phyloP scores from a whole-genome alignment of 2,888 invertebrate species.

The Phyllotreta striolata region DNA sequence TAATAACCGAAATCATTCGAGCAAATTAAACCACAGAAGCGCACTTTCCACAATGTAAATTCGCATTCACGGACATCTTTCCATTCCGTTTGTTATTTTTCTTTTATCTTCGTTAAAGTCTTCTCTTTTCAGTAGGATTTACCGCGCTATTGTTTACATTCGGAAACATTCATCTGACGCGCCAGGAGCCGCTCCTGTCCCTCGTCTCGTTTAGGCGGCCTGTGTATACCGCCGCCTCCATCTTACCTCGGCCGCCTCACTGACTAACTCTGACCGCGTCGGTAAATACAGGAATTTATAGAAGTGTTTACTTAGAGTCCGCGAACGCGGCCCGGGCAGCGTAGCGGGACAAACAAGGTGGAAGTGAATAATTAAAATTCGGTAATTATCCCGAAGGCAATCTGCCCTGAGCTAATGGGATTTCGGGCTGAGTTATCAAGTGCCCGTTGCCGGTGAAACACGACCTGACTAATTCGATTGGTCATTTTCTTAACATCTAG shows the following conservation, averaged over 20 bases:
- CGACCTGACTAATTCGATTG: slow-evolving; percentile 30
- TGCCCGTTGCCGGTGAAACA: slow-evolving; percentile 29
- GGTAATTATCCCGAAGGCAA: slow-evolving; percentile 44
- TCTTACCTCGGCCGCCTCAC: slow-evolving; percentile 27
- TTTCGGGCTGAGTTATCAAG: slow-evolving; percentile 36
- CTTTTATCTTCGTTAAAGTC: background rate
- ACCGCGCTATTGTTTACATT: slow-evolving; percentile 24
- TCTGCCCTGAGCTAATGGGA: slow-evolving; percentile 38
- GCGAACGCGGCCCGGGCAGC: slow-evolving; percentile 18
- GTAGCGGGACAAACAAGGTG: slow-evolving; percentile 37
- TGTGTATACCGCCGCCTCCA: background rate
- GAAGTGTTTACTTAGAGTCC: slow-evolving; percentile 49
- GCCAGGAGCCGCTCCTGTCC: slow-evolving; percentile 27
- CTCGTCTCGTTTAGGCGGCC: slow-evolving; percentile 21
- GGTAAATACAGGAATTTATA: slow-evolving; percentile 57
- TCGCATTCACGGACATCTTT: slow-evolving; percentile 4
- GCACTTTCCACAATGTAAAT: slow-evolving; percentile 7
- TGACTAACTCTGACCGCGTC: slow-evolving; percentile 39
- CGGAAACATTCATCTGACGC: slow-evolving; percentile 15
- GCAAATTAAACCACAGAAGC: no score
- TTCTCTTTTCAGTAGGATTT: slow-evolving; percentile 15
- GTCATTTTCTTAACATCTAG: slow-evolving; percentile 25
- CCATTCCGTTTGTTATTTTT: slow-evolving; percentile 7
- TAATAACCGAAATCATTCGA: no score
- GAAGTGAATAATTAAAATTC: slow-evolving; percentile 45